Evolutionary conservation across 2,113 vertebrate genomes (phyloP), one percentile per base, ranked within the genome.

Genomic region (Colaptes auratus): DNA sequence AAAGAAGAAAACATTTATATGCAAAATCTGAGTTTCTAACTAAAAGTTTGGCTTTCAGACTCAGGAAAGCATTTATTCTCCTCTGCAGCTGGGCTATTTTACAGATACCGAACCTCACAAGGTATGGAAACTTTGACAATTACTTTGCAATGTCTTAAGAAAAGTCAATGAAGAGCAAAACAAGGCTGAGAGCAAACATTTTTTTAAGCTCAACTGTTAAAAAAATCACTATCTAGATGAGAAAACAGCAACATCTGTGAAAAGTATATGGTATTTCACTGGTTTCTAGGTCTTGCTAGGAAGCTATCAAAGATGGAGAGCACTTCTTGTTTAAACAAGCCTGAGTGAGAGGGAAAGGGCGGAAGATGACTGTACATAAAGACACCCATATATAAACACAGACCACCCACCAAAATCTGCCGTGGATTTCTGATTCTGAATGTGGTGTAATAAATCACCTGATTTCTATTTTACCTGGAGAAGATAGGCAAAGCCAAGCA

Each of bases 41-140:
- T 64, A 86, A 27, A 93, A 86, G 53, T 10, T 79, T 50, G 27
- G 31, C 64, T 95, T 83, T 36, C 36, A 92, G 82, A 75, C 17
- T 15, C 66, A 88, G 86, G 83, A 96, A 97, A 73, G 31, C 6
- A 50, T 82, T 92, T 92, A 88, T 90, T 93, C 63, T 96, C 70
- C 42, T 90, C 79, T 93, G 70, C 64, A 94, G 70, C 60, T 82
- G 89, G n/a, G 30, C 77, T 94, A 84, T 67, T 93, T 92, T 87
- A 90, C 67, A 79, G 85, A 83, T 89, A 92, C 16, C 33, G 35
- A 66, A 48, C 66, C 55, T 92, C 95, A 82, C 81, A 94, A 92
- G 59, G 86, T 64, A 93, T 4, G 9, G 79, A 93, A 70, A 82
- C 63, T 75, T 94, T 87, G 75, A 89, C 89, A 93, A 59, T 80